These are phyloP conservation scores for Pimpla rufipes DNA, from an alignment of 2,888 invertebrate genomes.

Conservation along the genomic window DNA sequence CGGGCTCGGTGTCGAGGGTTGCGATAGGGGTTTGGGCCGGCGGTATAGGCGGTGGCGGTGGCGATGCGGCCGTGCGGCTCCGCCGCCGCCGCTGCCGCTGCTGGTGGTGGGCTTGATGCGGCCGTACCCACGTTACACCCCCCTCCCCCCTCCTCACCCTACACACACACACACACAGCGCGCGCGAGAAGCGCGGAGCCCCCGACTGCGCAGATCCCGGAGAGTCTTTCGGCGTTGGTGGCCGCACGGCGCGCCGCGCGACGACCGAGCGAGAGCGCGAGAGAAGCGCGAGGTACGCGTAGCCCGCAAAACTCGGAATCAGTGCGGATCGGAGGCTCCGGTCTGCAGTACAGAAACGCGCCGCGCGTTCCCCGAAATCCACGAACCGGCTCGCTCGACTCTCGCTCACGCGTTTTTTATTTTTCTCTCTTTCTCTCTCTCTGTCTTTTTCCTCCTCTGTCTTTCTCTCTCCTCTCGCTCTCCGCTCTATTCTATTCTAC, in stretches of 20 bases:
- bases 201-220: conserved; percentile 78
- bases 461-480: conserved; percentile 38
- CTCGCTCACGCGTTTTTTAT: too few relatives aligned
- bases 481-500: conserved; percentile 30
- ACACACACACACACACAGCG: too few relatives aligned
- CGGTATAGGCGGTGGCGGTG: conserved; percentile 39
- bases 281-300: conserved; percentile 42
- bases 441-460: conserved; percentile 27
- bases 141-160: too few relatives aligned
- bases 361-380: conserved; percentile 47
- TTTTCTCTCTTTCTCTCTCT: conserved; percentile 7
- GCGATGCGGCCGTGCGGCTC: not conserved
- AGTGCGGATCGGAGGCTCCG: conserved; percentile 71
- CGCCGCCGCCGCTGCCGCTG: conserved; percentile 26
- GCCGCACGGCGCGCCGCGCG: conserved; percentile 68
- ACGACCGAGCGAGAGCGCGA: conserved; percentile 38
- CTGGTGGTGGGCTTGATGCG: conserved; percentile 51
- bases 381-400: conserved; percentile 11
- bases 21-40: conserved; percentile 56
- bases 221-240: conserved; percentile 72
- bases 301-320: conserved; percentile 65
- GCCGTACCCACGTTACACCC: conserved; percentile 29
- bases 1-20: conserved; percentile 48
- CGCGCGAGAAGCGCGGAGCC: conserved; percentile 64
- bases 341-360: conserved; percentile 63